Conservation (phyloP, 2,113 vertebrate genomes). For the Hyaena hyaena region DNA sequence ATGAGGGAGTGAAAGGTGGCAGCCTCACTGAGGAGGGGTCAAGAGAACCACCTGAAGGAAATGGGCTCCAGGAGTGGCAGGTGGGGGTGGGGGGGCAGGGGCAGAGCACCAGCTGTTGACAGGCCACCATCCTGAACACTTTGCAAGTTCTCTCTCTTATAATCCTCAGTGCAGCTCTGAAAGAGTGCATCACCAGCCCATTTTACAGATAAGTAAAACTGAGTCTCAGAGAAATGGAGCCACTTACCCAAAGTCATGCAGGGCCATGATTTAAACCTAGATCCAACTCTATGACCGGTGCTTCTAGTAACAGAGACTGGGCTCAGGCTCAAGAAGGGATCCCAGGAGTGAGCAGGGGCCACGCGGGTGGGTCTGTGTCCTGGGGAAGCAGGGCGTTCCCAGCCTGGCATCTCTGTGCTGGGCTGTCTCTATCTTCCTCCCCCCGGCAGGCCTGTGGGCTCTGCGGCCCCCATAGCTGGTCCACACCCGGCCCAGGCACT, state of each 20-base stretch:
- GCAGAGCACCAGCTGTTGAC: accelerated
- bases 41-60: too few species aligned
- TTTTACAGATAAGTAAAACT: neutral
- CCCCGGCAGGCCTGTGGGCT: too few species aligned
- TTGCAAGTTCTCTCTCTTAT: neutral
- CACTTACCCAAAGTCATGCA: neutral
- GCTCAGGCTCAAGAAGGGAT: neutral
- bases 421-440: neutral
- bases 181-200: neutral
- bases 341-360: neutral
- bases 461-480: neutral
- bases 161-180: neutral
- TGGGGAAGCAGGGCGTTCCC: neutral
- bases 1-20: accelerated
- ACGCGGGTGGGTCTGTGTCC: accelerated
- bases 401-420: accelerated
- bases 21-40: accelerated
- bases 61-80: accelerated
- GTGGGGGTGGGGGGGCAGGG: neutral
- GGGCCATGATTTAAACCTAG: neutral
- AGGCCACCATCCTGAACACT: accelerated
- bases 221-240: neutral
- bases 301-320: neutral
- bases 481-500: neutral
- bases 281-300: neutral